Base-by-base conservation (phyloP, 2,888 invertebrate species). In the Cosmopolites sordidus region DNA sequence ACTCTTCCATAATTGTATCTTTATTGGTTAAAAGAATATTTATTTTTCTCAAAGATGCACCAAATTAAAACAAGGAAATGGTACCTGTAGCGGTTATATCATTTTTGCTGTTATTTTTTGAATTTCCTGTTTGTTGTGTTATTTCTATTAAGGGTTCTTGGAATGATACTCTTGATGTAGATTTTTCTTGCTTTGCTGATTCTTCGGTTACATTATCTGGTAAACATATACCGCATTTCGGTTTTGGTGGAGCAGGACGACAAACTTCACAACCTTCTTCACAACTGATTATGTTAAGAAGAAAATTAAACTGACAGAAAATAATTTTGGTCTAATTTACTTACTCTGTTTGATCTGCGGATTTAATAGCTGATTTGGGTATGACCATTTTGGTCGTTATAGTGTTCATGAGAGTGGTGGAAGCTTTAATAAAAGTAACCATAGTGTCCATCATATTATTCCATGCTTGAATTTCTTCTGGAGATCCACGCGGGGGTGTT, bases 401-500 rank as follows among this genome's bases (percentile, higher is more conserved):
- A 5, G 60, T 60, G 33, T 61, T 60, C 59, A 64, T 62, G 6
- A 64, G 46, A 41, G 58, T 54, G 1, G 62, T 64, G 2, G 62
- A 61, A 6, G 62, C 62, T 37, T 58, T 51, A n/a, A 64, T 60
- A 42, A 64, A 64, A 18, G 60, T 60, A 15, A 63, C 58, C 63
- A 63, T 64, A 41, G 63, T 62, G 51, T 62, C 62, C 63, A 64
- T 63, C 64, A 64, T 63, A 16, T 46, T 27, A 27, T 63, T 61
- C 64, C 64, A 64, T 29, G 62, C 63, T 47, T 62, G 54, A 18
- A 61, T 50, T 41, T 64, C 64, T 43, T 60, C 60, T 1, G 59
- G 58, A 12, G 54, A 50, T 16, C 46, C 45, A 17, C 50, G 50
- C 2, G 58, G 51, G 9, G 56, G 56, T 16, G 53, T 50, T 18